phyloP scores from a whole-genome alignment of 2,888 invertebrate genomes.

The Stramonita haemastoma region DNA sequence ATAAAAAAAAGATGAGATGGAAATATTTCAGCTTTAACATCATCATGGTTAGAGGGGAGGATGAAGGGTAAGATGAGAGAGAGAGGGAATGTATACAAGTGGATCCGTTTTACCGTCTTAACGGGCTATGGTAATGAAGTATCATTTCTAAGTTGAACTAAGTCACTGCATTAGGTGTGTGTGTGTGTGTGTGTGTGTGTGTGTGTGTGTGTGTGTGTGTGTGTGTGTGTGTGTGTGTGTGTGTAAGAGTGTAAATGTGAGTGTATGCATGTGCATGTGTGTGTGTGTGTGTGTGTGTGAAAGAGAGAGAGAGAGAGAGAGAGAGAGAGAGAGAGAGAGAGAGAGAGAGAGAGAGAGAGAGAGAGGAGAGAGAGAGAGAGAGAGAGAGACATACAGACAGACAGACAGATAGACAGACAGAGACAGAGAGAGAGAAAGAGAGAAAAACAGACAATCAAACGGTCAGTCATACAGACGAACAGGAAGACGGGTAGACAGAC shows the following conservation, averaged over 20 bases:
- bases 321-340: neutral
- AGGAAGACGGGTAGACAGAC: neutral
- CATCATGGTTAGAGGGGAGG: too few relatives aligned
- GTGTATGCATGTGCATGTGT: neutral
- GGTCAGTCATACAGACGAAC: neutral
- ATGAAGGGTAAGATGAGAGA: too few relatives aligned
- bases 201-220: neutral
- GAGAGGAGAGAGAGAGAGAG: neutral
- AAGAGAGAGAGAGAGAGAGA: too few relatives aligned
- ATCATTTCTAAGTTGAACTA: too few relatives aligned
- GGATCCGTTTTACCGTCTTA: too few relatives aligned
- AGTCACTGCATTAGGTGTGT: neutral
- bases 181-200: slow-evolving; percentile 13
- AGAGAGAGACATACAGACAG: too few relatives aligned
- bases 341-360: neutral
- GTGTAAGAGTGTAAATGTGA: too few relatives aligned
- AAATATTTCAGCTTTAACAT: too few relatives aligned
- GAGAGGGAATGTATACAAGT: too few relatives aligned
- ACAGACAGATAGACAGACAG: neutral
- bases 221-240: neutral
- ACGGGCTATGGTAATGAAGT: too few relatives aligned
- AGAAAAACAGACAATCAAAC: neutral
- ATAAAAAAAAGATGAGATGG: too few relatives aligned
- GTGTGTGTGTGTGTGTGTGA: too few relatives aligned
- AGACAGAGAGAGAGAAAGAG: neutral